Evolutionary conservation across 2,888 invertebrate species (phyloP), one percentile per base, ranked within the genome.

Genomic region (Epinotia brunnichana): DNA sequence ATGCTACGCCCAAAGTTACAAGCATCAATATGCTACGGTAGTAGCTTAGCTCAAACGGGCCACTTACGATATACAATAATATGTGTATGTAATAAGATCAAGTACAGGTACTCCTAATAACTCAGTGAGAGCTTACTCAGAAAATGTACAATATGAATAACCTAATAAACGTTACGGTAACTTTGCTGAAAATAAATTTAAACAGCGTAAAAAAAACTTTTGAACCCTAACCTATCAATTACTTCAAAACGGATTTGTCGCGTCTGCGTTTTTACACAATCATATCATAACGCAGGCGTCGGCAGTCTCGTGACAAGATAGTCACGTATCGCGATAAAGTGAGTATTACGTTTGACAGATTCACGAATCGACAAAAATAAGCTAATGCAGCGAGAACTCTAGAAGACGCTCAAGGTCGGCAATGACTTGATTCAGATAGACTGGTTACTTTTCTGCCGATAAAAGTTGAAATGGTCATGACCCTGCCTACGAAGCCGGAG

Each of bases 341-440:
- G 15, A 57, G 71, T 68, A 71, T 73, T 75, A 72, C 69, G 69
- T n/a, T n/a, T n/a, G n/a, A n/a, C n/a, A 69, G 77, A 80, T 75
- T 80, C 77, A 75, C 60, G 75, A 76, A 75, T 74, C 48, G 74
- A 83, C 81, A 83, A 84, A 84, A 85, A 83, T 81, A 79, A 84
- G 83, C 79, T 81, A 80, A 83, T 82, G 81, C 80, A 75, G 78
- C 77, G 89, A 89, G 83, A 85, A 82, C 82, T 90, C 91, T 90
- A 90, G 91, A 91, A 90, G 83, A 84, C 82, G 83, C 81, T 86
- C 87, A 90, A 90, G 90, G 91, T 86, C 87, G 63, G 67, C 87
- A 88, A 71, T 88, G 88, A 90, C 78, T 81, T 57, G 73, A 62
- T 74, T 7, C 21, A 62, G 29, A 21, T 4, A 81, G 78, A 80